Percentiles rank a stretch among this genome's conserved stretches.
phyloP scores from a whole-genome alignment of 2,797 vertebrate genomes.

The Cyclura pinguis region DNA sequence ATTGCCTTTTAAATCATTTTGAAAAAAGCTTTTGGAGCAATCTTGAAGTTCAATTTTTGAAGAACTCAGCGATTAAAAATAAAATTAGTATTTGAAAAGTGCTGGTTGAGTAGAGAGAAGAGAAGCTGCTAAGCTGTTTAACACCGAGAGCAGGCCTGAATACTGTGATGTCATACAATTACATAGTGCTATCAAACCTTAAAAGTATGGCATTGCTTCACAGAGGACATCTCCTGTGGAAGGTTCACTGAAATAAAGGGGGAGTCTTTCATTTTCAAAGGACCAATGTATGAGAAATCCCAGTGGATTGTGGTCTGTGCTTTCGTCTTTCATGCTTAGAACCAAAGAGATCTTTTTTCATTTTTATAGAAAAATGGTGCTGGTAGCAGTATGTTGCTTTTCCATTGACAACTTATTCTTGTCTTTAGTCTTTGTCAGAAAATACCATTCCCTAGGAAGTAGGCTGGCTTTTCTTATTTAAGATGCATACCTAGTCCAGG shows the following conservation, averaged over 20 bases:
- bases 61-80: background rate
- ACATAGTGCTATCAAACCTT: background rate
- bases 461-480: background rate
- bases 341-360: background rate
- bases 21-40: too few species aligned
- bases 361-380: background rate
- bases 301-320: too few species aligned
- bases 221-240: background rate
- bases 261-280: background rate
- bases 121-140: background rate
- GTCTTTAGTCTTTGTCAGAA: background rate
- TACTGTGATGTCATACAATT: background rate
- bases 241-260: background rate
- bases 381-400: too few species aligned
- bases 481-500: background rate
- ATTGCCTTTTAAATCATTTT: too few species aligned
- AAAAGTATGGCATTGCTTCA: too few species aligned
- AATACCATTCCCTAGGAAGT: background rate
- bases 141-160: background rate
- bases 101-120: background rate
- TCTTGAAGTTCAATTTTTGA: background rate
- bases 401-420: background rate
- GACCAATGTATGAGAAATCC: background rate
- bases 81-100: background rate
- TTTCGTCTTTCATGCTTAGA: too few species aligned